Base-by-base conservation (phyloP, 2,797 vertebrate species). In the Hephaestus fuliginosus region DNA sequence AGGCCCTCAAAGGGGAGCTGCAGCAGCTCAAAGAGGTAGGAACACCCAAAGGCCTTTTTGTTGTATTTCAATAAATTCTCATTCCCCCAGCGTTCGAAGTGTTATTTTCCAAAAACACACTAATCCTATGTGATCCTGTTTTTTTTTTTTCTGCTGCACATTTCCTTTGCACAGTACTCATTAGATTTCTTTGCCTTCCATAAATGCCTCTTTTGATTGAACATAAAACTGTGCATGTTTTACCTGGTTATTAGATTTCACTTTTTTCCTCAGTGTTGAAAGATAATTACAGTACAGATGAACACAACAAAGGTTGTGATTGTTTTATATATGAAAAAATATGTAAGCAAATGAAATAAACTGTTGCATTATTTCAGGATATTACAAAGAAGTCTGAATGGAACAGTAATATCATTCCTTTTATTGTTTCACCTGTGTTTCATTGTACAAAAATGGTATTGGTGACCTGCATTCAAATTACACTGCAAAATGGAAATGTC, bases 1-100 rank as follows among this genome's bases (percentile, higher is more conserved):
- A 97, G 72, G 66, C 73, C 11, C 90, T 97, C n/a, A 96, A 89
- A 78, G 63, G 71, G 39, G 97, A 97, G 87, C 82, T 97, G 14
- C 94, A 95, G 85, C 95, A 96, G 71, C 93, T 97, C 58, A 96
- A 86, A 88, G 96, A 97, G 95, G 97, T 97, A 89, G 74, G 48
- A 86, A 18, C 60, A 22, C 52, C 43, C 2, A n/a, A 33, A 75
- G 55, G 58, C 74, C 17, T 62, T 60, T 3, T 53, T 15, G 22
- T 60, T 61, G 43, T 63, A 57, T 72, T 60, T 73, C 78, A 55
- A 44, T 10, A 78, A 48, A 22, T 41, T 46, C 17, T 58, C 7
- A 28, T 74, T 65, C 12, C 46, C 3, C 2, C 28, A 14, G 30
- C 17, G 43, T 60, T 74, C 2, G 51, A 73, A 30, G 7, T 62